Evolutionary conservation across 2,888 invertebrate species (phyloP).

Genomic region (Cosmia trapezina): DNA sequence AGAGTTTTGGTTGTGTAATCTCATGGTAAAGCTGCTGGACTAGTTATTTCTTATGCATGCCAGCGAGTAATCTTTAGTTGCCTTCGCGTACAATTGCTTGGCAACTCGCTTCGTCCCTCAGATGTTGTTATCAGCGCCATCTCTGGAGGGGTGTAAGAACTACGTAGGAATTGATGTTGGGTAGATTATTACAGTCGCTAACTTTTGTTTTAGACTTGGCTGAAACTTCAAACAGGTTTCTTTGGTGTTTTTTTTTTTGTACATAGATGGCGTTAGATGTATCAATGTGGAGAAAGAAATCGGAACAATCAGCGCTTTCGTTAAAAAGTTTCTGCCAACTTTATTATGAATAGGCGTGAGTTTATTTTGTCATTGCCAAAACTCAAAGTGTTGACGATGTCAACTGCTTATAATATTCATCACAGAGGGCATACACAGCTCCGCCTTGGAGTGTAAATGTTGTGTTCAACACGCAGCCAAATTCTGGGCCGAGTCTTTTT

Average conservation of each 20-base stretch:
- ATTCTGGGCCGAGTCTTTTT: too few relatives aligned
- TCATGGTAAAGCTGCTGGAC: too few relatives aligned
- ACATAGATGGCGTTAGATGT: slow-evolving; percentile 17
- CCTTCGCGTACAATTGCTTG: too few relatives aligned
- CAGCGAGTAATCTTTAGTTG: too few relatives aligned
- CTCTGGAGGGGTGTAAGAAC: slow-evolving; percentile 9
- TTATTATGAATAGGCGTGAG: not conserved
- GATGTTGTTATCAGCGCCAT: slow-evolving; percentile 17
- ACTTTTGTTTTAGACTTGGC: not conserved
- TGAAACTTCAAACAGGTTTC: not conserved
- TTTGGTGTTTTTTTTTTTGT: not conserved
- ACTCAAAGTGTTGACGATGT: not conserved
- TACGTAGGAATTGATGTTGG: not conserved
- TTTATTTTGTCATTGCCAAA: not conserved
- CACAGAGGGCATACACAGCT: too few relatives aligned
- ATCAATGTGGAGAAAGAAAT: not conserved
- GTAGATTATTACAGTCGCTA: accelerated
- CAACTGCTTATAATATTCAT: not conserved
- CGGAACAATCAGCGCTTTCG: not conserved
- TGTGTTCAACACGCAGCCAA: too few relatives aligned
- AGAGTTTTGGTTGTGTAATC: too few relatives aligned
- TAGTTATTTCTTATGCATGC: too few relatives aligned
- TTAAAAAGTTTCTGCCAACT: not conserved
- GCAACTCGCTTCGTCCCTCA: not conserved
- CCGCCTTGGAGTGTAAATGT: too few relatives aligned